Conservation (phyloP, 92 coral and sea anemone species). For the Chrysogorgia sp. region DNA sequence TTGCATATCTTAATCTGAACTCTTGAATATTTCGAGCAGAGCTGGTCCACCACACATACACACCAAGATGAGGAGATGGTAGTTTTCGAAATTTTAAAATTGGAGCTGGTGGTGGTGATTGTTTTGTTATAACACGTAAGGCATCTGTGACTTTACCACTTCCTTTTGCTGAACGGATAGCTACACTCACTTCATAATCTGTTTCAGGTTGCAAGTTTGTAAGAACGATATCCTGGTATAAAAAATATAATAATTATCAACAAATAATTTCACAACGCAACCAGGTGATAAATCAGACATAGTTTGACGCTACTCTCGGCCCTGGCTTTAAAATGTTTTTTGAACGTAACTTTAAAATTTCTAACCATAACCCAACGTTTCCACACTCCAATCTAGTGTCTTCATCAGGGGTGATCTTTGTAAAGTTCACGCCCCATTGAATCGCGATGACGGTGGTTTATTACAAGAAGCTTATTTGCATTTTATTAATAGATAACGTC, state of each 20-base stretch:
- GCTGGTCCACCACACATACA: constrained; percentile 14
- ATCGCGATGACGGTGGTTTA: no score
- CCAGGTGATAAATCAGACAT: no score
- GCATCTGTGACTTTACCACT: constrained; percentile 54
- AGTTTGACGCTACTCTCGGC: no score
- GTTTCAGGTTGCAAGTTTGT: constrained; percentile 74
- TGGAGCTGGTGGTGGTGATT: constrained; percentile 22
- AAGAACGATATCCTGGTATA: constrained; percentile 64
- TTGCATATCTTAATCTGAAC: constrained; percentile 24
- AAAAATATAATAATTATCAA: no score
- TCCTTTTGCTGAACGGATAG: constrained; percentile 84
- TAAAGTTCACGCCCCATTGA: no score
- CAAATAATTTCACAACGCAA: no score
- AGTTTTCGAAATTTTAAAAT: constrained; percentile 13
- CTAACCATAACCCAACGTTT: no score
- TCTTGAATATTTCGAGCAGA: constrained; percentile 17
- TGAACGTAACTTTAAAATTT: no score
- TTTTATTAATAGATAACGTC: no score
- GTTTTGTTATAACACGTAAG: constrained; percentile 20
- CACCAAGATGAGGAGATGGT: constrained; percentile 33
- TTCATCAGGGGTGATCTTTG: no score
- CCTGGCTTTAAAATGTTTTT: not conserved
- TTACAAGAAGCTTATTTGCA: no score
- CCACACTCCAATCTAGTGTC: no score
- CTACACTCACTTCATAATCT: constrained; percentile 80